Evolutionary conservation across 2,888 invertebrate species (phyloP).

Genomic region (Encarsia formosa): DNA sequence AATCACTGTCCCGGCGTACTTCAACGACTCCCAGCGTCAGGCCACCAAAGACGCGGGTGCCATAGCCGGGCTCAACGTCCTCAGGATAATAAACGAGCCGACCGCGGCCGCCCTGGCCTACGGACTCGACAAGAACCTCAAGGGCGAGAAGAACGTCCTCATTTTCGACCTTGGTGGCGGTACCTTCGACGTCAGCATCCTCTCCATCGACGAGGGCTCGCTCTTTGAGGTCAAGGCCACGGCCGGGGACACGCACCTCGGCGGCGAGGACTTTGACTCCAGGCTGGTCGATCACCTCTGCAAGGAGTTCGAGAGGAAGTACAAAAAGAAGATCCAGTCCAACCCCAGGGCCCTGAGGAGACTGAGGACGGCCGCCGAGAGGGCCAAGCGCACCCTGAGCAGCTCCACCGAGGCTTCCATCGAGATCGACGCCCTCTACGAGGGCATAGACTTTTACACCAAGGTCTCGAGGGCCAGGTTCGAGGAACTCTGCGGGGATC

Average conservation of each 20-base stretch:
- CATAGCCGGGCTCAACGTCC: conserved; percentile 66
- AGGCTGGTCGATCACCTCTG: conserved; percentile 64
- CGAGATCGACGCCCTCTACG: conserved; percentile 71
- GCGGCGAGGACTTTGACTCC: conserved; percentile 55
- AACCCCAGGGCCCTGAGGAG: conserved; percentile 67
- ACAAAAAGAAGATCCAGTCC: conserved; percentile 63
- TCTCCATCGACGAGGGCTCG: conserved; percentile 75
- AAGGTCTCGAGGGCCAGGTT: conserved; percentile 71
- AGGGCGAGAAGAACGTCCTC: conserved; percentile 61
- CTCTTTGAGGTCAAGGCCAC: conserved; percentile 77
- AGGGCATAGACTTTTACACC: conserved; percentile 71
- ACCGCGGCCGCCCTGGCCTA: conserved; percentile 66
- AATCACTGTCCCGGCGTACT: conserved; percentile 78
- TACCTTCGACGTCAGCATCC: conserved; percentile 79
- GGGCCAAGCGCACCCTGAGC: conserved; percentile 73
- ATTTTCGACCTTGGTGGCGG: conserved; percentile 65
- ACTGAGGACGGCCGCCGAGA: conserved; percentile 71
- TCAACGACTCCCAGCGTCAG: conserved; percentile 64
- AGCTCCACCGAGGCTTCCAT: conserved; percentile 73
- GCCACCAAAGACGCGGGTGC: conserved; percentile 67
- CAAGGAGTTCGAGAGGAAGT: conserved; percentile 71
- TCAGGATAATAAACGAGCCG: conserved; percentile 64
- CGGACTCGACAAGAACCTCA: conserved; percentile 66
- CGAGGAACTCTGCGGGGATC: conserved; percentile 69
- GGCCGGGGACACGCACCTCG: conserved; percentile 81